phyloP scores from a whole-genome alignment of 2,888 invertebrate genomes.

The Autographa pulchrina region DNA sequence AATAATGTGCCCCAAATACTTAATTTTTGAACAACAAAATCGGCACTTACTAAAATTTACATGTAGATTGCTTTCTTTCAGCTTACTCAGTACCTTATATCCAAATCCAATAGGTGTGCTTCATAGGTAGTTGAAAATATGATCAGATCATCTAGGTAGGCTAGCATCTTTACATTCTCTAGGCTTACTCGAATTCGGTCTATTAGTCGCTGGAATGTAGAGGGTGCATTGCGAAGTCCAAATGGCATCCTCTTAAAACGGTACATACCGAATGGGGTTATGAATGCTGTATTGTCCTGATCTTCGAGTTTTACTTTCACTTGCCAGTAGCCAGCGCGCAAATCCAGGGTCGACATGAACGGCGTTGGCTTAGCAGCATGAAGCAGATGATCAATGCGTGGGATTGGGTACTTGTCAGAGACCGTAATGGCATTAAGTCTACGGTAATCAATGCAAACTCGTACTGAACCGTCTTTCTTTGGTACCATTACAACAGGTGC shows the following conservation, averaged over 20 bases:
- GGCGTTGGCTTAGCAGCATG: constrained; percentile 13
- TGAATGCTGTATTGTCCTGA: constrained; percentile 22
- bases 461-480: constrained; percentile 61
- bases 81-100: not conserved
- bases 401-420: constrained; percentile 20
- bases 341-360: constrained; percentile 20
- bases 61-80: constrained; percentile 9
- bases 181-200: constrained; percentile 26
- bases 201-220: constrained; percentile 59
- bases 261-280: constrained; percentile 58
- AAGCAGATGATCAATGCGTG: constrained; percentile 18
- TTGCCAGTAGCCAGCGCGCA: constrained; percentile 12
- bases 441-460: constrained; percentile 66
- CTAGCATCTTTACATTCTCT: constrained; percentile 12
- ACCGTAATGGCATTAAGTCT: constrained; percentile 15
- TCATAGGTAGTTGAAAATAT: constrained; percentile 7
- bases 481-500: constrained; percentile 70
- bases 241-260: constrained; percentile 65
- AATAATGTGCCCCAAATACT: constrained; percentile 51
- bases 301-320: constrained; percentile 18
- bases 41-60: constrained; percentile 23
- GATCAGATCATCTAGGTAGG: constrained; percentile 17
- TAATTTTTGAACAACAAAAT: constrained; percentile 28
- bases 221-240: constrained; percentile 63
- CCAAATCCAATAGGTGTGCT: constrained; percentile 8